Conservation (phyloP, 1,140 invertebrate genomes). For the Brachionus rotundiformis region DNA sequence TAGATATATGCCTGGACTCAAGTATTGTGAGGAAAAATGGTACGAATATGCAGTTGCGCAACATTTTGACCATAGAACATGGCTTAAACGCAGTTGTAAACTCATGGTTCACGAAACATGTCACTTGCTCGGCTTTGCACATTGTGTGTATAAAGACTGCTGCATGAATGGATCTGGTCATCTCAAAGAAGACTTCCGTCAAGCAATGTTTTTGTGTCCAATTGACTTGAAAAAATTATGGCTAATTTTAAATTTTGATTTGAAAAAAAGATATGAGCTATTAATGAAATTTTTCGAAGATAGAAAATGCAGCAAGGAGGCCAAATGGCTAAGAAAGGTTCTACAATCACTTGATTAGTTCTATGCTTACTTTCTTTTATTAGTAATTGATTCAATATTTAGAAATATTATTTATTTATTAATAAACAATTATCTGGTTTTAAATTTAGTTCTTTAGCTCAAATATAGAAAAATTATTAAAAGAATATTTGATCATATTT, state of each 20-base stretch:
- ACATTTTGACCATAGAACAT: slow-evolving; percentile 52
- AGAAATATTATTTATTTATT: not conserved
- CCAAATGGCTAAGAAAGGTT: slow-evolving; percentile 55
- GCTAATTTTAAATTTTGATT: slow-evolving; percentile 57
- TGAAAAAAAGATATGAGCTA: slow-evolving; percentile 55
- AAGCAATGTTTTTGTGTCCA: slow-evolving; percentile 61
- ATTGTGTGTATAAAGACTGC: slow-evolving; percentile 59
- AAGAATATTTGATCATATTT: not conserved
- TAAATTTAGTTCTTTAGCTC: not conserved
- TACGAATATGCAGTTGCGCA: slow-evolving; percentile 54
- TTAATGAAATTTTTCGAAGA: slow-evolving; percentile 56
- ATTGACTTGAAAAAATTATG: slow-evolving; percentile 60
- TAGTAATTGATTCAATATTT: not conserved
- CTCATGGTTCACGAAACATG: slow-evolving; percentile 60
- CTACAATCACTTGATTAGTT: not conserved
- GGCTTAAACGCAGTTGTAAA: slow-evolving; percentile 55
- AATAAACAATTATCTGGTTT: not conserved
- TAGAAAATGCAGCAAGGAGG: slow-evolving; percentile 55
- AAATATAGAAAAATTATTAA: not conserved
- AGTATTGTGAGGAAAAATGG: slow-evolving; percentile 58
- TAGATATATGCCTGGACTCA: slow-evolving; percentile 58
- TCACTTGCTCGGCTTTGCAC: slow-evolving; percentile 58
- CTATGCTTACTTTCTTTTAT: not conserved
- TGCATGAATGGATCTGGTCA: slow-evolving; percentile 62
- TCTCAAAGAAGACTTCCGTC: slow-evolving; percentile 58